A percentile compares a stretch with the other conserved stretches of the same genome.
These are phyloP conservation scores for Calliphora vicina DNA, from an alignment of 1,140 invertebrate species.

Conservation along the genomic window DNA sequence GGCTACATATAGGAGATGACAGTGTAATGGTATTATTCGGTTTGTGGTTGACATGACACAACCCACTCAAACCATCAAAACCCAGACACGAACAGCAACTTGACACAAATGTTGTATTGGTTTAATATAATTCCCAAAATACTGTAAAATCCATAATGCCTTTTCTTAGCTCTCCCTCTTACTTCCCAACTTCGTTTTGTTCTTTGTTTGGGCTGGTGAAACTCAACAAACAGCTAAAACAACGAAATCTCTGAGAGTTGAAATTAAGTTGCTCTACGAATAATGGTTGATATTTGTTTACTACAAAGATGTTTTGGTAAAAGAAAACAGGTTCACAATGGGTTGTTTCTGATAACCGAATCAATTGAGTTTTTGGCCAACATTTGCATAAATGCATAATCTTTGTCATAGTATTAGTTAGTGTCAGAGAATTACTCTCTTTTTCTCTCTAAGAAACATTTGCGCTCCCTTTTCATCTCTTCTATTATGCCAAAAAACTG, in stretches of 20 bases:
- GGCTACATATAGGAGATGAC: neutral
- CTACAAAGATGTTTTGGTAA: neutral
- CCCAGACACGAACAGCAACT: neutral
- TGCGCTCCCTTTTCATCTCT: neutral
- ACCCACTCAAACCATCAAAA: neutral
- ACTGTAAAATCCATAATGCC: neutral
- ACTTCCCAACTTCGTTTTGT: too few species aligned
- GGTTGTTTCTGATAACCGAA: neutral
- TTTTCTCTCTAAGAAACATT: too few species aligned
- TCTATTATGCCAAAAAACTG: neutral
- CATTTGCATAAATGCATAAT: constrained; percentile 16
- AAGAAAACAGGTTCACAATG: constrained; percentile 4
- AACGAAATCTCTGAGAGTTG: neutral
- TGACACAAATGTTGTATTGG: neutral
- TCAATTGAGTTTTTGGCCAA: neutral
- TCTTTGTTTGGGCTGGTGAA: neutral
- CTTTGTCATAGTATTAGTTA: constrained; percentile 27
- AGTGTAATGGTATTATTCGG: neutral
- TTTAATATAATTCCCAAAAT: neutral
- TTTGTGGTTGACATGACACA: constrained; percentile 8
- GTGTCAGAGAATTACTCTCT: neutral
- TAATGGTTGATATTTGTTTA: neutral
- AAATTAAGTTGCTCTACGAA: neutral
- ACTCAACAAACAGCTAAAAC: neutral
- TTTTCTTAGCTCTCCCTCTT: neutral